These are phyloP conservation scores for Synchiropus splendidus DNA, from an alignment of 2,113 vertebrate genomes.

Conservation along the genomic window DNA sequence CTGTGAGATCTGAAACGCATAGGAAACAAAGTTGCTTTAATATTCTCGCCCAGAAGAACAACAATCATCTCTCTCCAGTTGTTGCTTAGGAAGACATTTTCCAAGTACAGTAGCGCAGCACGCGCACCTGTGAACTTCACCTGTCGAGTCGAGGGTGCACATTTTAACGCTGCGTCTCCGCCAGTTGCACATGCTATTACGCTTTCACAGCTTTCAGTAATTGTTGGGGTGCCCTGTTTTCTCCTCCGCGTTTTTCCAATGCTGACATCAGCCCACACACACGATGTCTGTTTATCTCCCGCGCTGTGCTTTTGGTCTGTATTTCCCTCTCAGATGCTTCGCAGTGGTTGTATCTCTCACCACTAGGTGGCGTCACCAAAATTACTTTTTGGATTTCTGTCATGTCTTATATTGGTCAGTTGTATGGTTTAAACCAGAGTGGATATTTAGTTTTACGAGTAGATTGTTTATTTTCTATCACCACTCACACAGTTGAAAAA, in stretches of 20 bases:
- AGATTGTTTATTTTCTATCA: too few relatives aligned
- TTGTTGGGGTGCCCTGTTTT: conserved; percentile 9
- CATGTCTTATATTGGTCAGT: too few relatives aligned
- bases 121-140: conserved; percentile 1
- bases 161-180: conserved; percentile 1
- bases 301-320: neutral
- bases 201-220: conserved; percentile 19
- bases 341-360: neutral
- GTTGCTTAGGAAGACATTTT: too few relatives aligned
- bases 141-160: neutral
- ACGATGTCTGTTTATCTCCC: conserved; percentile 13
- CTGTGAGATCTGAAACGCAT: conserved; percentile 18
- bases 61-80: conserved; percentile 1
- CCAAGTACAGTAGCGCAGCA: too few relatives aligned
- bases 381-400: too few relatives aligned
- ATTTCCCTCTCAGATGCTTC: conserved; percentile 13
- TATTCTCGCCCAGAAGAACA: conserved; percentile 17
- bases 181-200: conserved; percentile 4
- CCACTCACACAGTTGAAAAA: too few relatives aligned
- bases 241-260: conserved; percentile 1
- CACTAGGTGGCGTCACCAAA: too few relatives aligned
- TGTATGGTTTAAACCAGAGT: too few relatives aligned
- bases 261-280: conserved; percentile 2
- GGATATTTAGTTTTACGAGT: too few relatives aligned
- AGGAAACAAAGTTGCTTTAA: conserved; percentile 28